Evolutionary conservation across 2,113 vertebrate species (phyloP).

Genomic region (Panthera leo): DNA sequence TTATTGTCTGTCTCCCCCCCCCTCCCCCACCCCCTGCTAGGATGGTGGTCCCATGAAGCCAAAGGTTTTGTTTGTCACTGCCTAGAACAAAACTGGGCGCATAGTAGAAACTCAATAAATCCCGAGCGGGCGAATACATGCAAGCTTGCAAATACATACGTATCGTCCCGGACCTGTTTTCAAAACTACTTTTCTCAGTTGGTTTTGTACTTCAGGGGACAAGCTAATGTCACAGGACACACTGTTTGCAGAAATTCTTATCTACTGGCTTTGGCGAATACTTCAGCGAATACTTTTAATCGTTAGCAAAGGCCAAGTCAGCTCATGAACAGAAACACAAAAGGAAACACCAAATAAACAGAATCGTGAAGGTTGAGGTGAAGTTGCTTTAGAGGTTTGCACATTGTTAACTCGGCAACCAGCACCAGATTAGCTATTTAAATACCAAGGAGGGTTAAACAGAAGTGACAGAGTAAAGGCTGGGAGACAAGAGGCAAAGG

Average conservation of each 20-base stretch:
- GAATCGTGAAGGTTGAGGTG: conserved; percentile 53
- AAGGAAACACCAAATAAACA: conserved; percentile 29
- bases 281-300: conserved; percentile 18
- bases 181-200: background rate
- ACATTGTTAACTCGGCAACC: background rate
- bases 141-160: fast-evolving
- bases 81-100: background rate
- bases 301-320: conserved; percentile 45
- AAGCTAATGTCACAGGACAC: conserved; percentile 25
- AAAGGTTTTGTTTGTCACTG: background rate
- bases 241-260: background rate
- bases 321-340: background rate
- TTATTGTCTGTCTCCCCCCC: background rate
- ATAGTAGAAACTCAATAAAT: background rate
- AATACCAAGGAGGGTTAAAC: conserved; percentile 59
- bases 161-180: background rate
- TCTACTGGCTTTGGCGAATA: background rate
- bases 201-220: background rate
- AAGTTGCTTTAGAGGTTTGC: conserved; percentile 10
- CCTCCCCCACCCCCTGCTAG: background rate
- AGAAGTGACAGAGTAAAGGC: conserved; percentile 32
- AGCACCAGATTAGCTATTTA: conserved; percentile 77
- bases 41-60: background rate
- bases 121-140: background rate
- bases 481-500: background rate